Base-by-base conservation (phyloP, 2,113 vertebrate species). In the Catagonus wagneri region DNA sequence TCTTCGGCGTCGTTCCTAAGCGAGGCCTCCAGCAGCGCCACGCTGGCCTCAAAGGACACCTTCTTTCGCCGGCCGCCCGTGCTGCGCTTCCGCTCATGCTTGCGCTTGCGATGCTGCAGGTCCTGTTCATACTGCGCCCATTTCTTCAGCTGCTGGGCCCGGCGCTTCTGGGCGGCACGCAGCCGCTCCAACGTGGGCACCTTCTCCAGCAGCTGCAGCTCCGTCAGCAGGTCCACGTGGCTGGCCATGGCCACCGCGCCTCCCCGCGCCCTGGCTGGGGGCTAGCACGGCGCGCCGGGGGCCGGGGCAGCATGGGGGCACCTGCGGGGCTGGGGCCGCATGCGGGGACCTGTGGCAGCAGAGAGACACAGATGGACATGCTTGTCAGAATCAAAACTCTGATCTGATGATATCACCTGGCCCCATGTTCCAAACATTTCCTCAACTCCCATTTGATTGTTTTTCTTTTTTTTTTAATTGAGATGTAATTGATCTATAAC, bases 41-140 rank as follows among this genome's bases (percentile, higher is more conserved):
- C 99, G 0, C 99, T 99, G 96, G 99, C 99, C 36, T 99, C 98
- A n/a, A 99, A 99, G 1, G 99, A 99, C 96, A 99, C 99, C 6
- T 99, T 99, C 98, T 98, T 99, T 75, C 98, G 97, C n/a, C 98
- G 98, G 94, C 95, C 97, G 12, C 97, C 90, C 0, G 97, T 71
- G 4, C 98, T 99, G 34, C 99, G 99, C 95, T 99, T 99, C 98
- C 99, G 99, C 60, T 99, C 99, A 0, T 99, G 99, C 96, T 99
- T 99, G 50, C 99, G 98, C 95, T 99, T 99, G 98, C 99, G 99
- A 98, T 98, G 99, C 95, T 99, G 99, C 99, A 99, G 99, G 96
- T 99, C 99, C 96, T 99, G 99, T 98, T 99, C 99, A 0, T 99
- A 99, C 96, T 99, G 98, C 0, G 99, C 99, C 99, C 99, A 99